These are phyloP conservation scores for Yponomeuta malinellus DNA, from an alignment of 2,888 invertebrate genomes.

Conservation along the genomic window DNA sequence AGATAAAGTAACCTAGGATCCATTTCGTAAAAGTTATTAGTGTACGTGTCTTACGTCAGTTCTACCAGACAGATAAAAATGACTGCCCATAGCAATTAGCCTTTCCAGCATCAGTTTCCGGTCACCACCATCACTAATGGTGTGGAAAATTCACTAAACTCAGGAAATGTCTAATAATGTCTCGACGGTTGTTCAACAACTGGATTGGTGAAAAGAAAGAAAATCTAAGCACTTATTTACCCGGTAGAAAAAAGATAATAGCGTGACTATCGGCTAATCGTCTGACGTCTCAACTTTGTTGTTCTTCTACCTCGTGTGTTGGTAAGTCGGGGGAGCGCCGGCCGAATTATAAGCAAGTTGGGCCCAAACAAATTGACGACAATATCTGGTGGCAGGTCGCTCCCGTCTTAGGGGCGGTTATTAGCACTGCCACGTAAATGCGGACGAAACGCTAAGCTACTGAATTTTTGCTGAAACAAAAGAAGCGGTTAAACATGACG, in stretches of 20 bases:
- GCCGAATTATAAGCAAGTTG: conserved; percentile 60
- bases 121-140: conserved; percentile 19
- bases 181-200: not conserved
- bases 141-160: conserved; percentile 23
- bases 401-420: conserved; percentile 54
- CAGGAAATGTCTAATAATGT: conserved; percentile 22
- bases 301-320: conserved; percentile 65
- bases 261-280: conserved; percentile 61
- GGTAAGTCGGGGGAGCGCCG: conserved; percentile 54
- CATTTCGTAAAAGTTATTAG: conserved; percentile 10
- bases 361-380: conserved; percentile 66
- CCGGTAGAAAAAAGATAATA: conserved; percentile 46
- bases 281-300: conserved; percentile 67
- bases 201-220: not conserved
- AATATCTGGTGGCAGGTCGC: conserved; percentile 63
- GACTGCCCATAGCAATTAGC: not conserved
- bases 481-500: not conserved
- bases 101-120: conserved; percentile 15
- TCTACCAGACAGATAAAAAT: not conserved
- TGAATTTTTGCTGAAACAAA: not conserved
- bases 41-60: not conserved
- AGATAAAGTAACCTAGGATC: conserved; percentile 11
- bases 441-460: conserved; percentile 24
- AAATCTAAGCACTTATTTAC: conserved; percentile 29
- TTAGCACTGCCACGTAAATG: conserved; percentile 42